phyloP scores from a whole-genome alignment of 1,140 invertebrate genomes.

The Drosophila arizonae region DNA sequence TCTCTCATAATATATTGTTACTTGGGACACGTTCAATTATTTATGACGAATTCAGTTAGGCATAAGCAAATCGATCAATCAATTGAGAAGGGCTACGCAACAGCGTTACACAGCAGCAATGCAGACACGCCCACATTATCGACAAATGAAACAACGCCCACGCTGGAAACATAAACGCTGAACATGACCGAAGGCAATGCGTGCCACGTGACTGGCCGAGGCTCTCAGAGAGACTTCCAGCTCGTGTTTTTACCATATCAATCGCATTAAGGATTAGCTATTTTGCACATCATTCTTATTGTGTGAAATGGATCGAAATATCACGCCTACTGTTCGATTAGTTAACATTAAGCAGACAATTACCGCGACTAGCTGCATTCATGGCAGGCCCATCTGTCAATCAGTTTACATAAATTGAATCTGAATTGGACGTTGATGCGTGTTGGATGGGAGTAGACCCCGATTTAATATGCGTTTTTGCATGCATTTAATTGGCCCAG shows the following conservation, averaged over 20 bases:
- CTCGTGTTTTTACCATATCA: constrained; percentile 54
- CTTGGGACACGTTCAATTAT: constrained; percentile 42
- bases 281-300: constrained; percentile 29
- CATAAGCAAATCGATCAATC: constrained; percentile 61
- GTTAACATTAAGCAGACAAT: constrained; percentile 52
- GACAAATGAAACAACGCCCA: constrained; percentile 26
- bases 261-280: constrained; percentile 33
- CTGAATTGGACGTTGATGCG: too few relatives aligned
- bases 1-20: constrained; percentile 29
- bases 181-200: neutral
- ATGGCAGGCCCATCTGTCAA: constrained; percentile 29
- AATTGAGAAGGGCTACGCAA: constrained; percentile 37
- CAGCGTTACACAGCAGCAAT: constrained; percentile 24
- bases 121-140: constrained; percentile 19
- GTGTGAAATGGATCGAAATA: neutral
- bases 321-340: neutral
- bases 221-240: constrained; percentile 16
- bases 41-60: constrained; percentile 65
- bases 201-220: constrained; percentile 12
- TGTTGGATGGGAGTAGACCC: constrained; percentile 59
- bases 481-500: constrained; percentile 63
- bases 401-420: constrained; percentile 5
- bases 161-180: constrained; percentile 6
- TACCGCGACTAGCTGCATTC: constrained; percentile 43
- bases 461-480: constrained; percentile 45